Base-by-base conservation (phyloP, 2,113 vertebrate species). In the Ammodytes dubius region DNA sequence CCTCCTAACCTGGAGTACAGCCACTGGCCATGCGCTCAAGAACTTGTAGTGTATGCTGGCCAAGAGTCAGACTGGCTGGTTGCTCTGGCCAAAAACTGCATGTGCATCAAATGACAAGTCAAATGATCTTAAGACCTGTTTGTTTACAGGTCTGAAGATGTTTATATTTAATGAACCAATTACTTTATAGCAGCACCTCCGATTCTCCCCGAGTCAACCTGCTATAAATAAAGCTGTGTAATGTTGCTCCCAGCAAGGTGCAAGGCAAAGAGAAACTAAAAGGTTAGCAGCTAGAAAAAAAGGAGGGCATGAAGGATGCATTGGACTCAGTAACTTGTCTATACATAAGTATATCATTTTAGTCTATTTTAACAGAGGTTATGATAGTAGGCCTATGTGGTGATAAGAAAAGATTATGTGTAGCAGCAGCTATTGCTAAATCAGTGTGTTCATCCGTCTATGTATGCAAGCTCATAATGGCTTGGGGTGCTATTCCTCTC, bases 151-250 rank as follows among this genome's bases (percentile, higher is more conserved):
- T 50, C 68, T 27, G 14, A 42, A 40, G 57, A 37, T 15, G 13
- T 68, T 46, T 35, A 58, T 39, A 39, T 58, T 27, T 10, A 37
- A 47, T 54, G 50, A 65, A 43, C 3, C 54, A 68, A 4, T 27
- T 2, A 27, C 27, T 27, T 27, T 27, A 27, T 27, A 27, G 10
- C 45, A 70, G 57, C 74, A 39, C 40, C 0, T 40, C 42, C 63
- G 80, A 87, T 87, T 84, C 86, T 86, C 70, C 42, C 66, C 15
- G 71, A 91, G 91, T 89, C 89, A 91, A 85, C 70, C 67, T 82
- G 77, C 93, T 92, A 93, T 89, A 92, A 94, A 93, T 93, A 95
- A 84, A n/a, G 37, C 71, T 63, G 79, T 59, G 85, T 86, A 87
- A 92, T 87, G 84, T 86, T 75, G 70, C 83, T 83, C 49, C 56